Base-by-base conservation (phyloP, 64 coral and sea anemone species). In the Stichodactyla helianthus region DNA sequence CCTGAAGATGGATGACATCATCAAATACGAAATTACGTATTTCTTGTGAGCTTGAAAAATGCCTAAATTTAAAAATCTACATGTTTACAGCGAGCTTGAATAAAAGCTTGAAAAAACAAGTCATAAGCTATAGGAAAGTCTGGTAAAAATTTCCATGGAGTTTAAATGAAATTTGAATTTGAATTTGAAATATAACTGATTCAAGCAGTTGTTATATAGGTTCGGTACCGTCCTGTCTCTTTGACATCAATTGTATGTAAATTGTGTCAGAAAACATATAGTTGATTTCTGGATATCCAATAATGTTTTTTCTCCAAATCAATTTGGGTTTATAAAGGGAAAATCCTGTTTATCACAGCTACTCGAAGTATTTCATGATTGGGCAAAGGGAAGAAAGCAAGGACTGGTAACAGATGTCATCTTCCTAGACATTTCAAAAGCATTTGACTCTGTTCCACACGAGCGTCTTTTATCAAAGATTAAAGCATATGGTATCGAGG, bases 201-300 rank as follows among this genome's bases (percentile, higher is more conserved):
- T 44, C 35, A 44, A 44, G 35, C 35, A 44, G 35, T 44, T 44
- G 1, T 44, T 44, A 44, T 44, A 44, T 44, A 44, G 35, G 2
- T 44, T 44, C 35, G 35, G 35, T 44, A 44, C 35, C 35, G 71
- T 51, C 83, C 85, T 60, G 85, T 91, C 56, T 91, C 71, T 22
- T 58, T 91, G 28, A 93, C 82, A 17, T 86, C 83, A 44, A 89
- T 87, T 52, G 68, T 79, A 9, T 51, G 86, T 54, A 87, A 71
- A 12, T n/a, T 78, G 18, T 52, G 86, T 56, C 35, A 87, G 52
- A 79, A 57, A 86, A 86, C 84, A 79, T 22, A 22, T 77, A 26
- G 71, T 87, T 5, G 50, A 87, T 51, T 79, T 87, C 54, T 87
- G 86, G 86, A 82, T 82, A 82, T 7, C 15, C 31, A 82, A 82